phyloP scores from a whole-genome alignment of 2,888 invertebrate species.

The Caenorhabditis auriculariae region DNA sequence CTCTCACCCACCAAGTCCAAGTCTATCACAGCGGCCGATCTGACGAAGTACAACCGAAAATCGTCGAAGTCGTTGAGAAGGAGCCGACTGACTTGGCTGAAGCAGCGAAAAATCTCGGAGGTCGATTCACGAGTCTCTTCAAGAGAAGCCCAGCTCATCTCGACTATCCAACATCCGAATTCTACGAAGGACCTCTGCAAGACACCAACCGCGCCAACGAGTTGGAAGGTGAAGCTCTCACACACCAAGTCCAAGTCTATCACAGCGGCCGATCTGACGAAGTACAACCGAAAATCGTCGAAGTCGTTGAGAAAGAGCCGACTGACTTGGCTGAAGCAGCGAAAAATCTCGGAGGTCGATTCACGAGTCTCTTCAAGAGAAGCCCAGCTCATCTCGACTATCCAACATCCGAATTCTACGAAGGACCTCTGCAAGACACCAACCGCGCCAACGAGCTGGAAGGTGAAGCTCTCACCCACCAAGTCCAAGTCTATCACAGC shows the following conservation, averaged over 20 bases:
- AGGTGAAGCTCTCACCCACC: not conserved
- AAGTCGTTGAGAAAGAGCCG: constrained; percentile 12
- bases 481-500: constrained; percentile 22
- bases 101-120: not conserved
- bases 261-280: constrained; percentile 33
- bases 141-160: constrained; percentile 19
- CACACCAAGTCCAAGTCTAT: constrained; percentile 22
- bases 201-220: constrained; percentile 15
- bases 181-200: constrained; percentile 26
- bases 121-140: constrained; percentile 32
- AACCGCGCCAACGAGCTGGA: constrained; percentile 3
- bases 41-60: constrained; percentile 7
- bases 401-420: constrained; percentile 9
- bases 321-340: no score
- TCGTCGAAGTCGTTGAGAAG: no score
- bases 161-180: constrained; percentile 31
- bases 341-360: no score
- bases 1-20: constrained; percentile 15
- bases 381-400: constrained; percentile 22
- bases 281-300: constrained; percentile 4
- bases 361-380: constrained; percentile 28
- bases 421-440: constrained; percentile 8
- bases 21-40: constrained; percentile 20
- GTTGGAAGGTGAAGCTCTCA: constrained; percentile 14
- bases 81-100: constrained; percentile 8